Evolutionary conservation across 2,113 vertebrate genomes (phyloP), one percentile per base, ranked within the genome.

Genomic region (Pygathrix nemaeus): DNA sequence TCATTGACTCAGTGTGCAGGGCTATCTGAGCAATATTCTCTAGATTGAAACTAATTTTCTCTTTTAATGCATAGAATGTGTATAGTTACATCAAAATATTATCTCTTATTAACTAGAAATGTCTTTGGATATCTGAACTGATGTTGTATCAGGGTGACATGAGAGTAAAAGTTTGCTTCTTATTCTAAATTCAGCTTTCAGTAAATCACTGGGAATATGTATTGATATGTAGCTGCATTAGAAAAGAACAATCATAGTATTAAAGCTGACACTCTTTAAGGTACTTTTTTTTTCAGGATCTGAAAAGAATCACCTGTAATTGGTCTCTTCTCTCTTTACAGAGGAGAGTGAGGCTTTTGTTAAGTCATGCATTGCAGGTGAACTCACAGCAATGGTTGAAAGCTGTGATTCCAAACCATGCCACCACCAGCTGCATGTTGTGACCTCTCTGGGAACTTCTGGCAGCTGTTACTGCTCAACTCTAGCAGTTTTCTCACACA

Each of bases 121-220:
- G 16, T 40, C 10, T 14, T 82, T 32, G 6, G 1, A 23, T 68
- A 52, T 16, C 14, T 79, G 38, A 73, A 38, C 3, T 12, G 59
- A 79, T 52, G 79, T 2, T 21, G 9, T 10, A 30, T 50, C 40
- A 17, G 14, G 25, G 61, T 10, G 32, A 76, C 38, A 17, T 48
- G 61, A 45, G 17, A 80, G 52, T 72, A 88, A 92, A 88, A 88
- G 32, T 55, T 94, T 40, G 40, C 10, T 89, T 76, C 40, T 75
- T n/a, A 82, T 78, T 23, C 5, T 68, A 25, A 66, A 23, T 35
- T 64, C 6, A 20, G 48, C 4, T 73, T 82, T 82, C 68, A 91
- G 80, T 32, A 93, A 61, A 35, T 78, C 17, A 45, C 23, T 25
- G 27, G 32, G 82, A 86, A 90, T 90, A 50, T 8, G 4, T 73